Base-by-base conservation (phyloP, 2,113 vertebrate species). In the Syngnathus scovelli region DNA sequence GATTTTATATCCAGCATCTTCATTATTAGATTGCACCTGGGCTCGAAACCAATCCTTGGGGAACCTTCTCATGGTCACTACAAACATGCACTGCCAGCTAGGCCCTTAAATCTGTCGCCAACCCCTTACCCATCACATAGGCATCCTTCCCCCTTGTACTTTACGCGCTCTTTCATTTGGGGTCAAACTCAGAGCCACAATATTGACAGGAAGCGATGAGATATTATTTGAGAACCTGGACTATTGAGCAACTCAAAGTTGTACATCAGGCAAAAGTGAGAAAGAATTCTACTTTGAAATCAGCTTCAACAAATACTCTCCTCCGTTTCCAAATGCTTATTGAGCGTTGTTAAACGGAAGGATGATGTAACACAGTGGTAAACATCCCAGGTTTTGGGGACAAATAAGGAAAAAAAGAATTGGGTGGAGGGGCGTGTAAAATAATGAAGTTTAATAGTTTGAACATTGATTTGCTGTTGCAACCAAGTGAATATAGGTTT, bases 1-100 rank as follows among this genome's bases (percentile, higher is more conserved):
- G 54, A 70, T 85, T 84, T 78, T 71, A 69, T 77, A 59, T 61
- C 67, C 75, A 71, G 74, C 68, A 70, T 80, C 82, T 84, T 90
- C 83, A 91, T 91, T 91, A 90, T 88, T 81, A 76, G 44, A 58
- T 74, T 85, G 83, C 90, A 91, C 89, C 90, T 92, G 90, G 86
- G 70, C 69, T 76, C 19, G 36, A 66, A 62, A 79, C 55, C 71
- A 78, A 75, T 83, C 84, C 81, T 48, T 76, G 69, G 83, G 84
- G 82, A 85, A 79, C 72, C 61, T 64, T 69, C 75, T 78, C 76
- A 80, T 64, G 75, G 79, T 70, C 87, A 77, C 54, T 12, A 33
- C 36, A 12, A 54, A 39, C 64, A 21, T 66, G 27, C 36, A 66
- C 36, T 21, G 18, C 71, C 75, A 69, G 63, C 59, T 69, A 49